Percentiles rank a stretch among this genome's conserved stretches.
These are phyloP conservation scores for Pheosia gnoma DNA, from an alignment of 2,888 invertebrate species.

Conservation along the genomic window DNA sequence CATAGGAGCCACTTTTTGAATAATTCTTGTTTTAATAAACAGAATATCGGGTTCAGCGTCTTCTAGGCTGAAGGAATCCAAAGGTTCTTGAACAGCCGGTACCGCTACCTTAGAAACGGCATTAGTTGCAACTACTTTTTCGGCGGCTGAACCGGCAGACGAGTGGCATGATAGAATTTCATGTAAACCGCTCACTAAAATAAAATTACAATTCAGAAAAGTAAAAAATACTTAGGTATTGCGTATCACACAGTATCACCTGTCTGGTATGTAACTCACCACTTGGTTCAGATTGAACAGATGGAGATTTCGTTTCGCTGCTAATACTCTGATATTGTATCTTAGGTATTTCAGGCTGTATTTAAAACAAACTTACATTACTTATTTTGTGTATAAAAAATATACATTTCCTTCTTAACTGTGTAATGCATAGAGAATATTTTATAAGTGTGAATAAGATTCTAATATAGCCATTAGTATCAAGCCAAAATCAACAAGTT, in stretches of 20 bases:
- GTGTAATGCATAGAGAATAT: no score
- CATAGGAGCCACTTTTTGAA: slow-evolving; percentile 65
- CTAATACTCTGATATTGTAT: neutral
- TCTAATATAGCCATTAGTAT: no score
- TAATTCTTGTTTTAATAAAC: slow-evolving; percentile 41
- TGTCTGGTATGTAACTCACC: slow-evolving; percentile 28
- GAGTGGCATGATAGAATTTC: slow-evolving; percentile 35
- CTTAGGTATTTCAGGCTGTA: slow-evolving; percentile 28
- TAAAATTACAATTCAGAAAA: neutral
- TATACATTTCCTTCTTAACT: no score
- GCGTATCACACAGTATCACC: neutral
- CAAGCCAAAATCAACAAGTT: no score
- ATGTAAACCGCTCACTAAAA: slow-evolving; percentile 43
- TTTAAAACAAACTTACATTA: slow-evolving; percentile 9
- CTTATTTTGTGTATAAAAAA: no score
- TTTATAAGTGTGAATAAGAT: no score
- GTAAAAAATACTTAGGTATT: neutral
- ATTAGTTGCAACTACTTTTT: slow-evolving; percentile 27
- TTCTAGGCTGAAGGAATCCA: slow-evolving; percentile 27
- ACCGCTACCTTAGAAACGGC: slow-evolving; percentile 20
- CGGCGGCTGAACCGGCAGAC: slow-evolving; percentile 29
- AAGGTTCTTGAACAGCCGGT: slow-evolving; percentile 16
- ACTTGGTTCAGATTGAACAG: slow-evolving; percentile 20
- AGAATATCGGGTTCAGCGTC: slow-evolving; percentile 15
- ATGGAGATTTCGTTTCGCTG: slow-evolving; percentile 1